phyloP scores from a whole-genome alignment of 2,797 vertebrate genomes.

The Macropodus opercularis region DNA sequence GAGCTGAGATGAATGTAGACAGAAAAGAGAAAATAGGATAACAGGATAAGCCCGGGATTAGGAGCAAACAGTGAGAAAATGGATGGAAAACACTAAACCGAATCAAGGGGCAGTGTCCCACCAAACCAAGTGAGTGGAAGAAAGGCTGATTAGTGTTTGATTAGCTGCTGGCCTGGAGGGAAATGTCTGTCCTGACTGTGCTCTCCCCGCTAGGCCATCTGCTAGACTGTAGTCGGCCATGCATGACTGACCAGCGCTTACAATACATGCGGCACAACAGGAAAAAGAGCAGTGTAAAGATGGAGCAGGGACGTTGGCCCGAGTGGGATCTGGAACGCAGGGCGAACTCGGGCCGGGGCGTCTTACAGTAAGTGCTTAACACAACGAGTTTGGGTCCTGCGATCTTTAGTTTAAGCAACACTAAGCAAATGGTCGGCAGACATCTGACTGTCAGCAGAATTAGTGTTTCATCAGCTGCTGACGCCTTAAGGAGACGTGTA shows the following conservation, averaged over 20 bases:
- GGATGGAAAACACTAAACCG: slow-evolving; percentile 17
- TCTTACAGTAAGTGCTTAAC: slow-evolving; percentile 9
- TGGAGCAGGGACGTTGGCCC: not conserved
- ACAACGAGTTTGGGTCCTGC: slow-evolving; percentile 18
- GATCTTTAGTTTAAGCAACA: slow-evolving; percentile 25
- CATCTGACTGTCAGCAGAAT: slow-evolving; percentile 63
- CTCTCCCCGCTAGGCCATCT: slow-evolving; percentile 56
- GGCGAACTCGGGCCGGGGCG: not conserved
- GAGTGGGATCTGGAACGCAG: not conserved
- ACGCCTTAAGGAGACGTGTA: slow-evolving; percentile 33
- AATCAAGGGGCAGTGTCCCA: slow-evolving; percentile 20
- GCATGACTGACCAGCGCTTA: slow-evolving; percentile 52
- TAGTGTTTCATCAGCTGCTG: slow-evolving; percentile 75
- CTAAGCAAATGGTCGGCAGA: slow-evolving; percentile 62
- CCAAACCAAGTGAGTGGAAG: slow-evolving; percentile 35
- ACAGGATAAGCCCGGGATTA: slow-evolving; percentile 49
- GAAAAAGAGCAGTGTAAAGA: not conserved
- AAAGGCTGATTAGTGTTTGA: slow-evolving; percentile 67
- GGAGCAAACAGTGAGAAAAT: slow-evolving; percentile 25
- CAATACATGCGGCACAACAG: slow-evolving; percentile 18
- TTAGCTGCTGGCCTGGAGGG: slow-evolving; percentile 62
- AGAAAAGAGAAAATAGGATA: slow-evolving; percentile 19
- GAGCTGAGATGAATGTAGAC: slow-evolving; percentile 36
- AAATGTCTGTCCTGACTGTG: slow-evolving; percentile 42
- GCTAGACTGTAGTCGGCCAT: slow-evolving; percentile 21